phyloP scores from a whole-genome alignment of 2,797 vertebrate species.

The Sebastes vulpes region DNA sequence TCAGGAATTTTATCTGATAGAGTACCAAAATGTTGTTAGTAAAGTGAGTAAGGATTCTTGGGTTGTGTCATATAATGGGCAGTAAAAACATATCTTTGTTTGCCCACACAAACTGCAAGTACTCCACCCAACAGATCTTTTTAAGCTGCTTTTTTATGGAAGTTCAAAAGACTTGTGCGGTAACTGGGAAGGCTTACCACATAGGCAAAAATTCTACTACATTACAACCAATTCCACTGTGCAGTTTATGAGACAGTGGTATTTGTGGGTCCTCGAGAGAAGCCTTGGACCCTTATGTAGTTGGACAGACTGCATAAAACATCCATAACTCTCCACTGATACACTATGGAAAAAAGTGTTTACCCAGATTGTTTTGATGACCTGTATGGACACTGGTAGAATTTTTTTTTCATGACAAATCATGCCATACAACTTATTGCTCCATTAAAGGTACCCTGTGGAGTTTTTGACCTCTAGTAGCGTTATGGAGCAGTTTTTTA shows the following conservation, averaged over 20 bases:
- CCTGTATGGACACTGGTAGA: not conserved
- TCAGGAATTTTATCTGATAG: not conserved
- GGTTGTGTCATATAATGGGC: not conserved
- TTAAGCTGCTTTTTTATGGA: not conserved
- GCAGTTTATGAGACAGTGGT: not conserved
- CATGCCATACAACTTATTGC: not conserved
- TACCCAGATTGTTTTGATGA: not conserved
- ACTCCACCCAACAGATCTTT: not conserved
- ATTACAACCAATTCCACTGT: not conserved
- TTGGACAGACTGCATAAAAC: not conserved
- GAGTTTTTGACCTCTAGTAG: not conserved
- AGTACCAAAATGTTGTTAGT: not conserved
- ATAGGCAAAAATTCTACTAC: not conserved
- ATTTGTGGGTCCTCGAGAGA: not conserved
- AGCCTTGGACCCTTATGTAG: not conserved
- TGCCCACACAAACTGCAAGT: not conserved
- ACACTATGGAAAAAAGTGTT: not conserved
- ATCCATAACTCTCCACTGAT: not conserved
- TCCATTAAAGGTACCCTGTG: not conserved
- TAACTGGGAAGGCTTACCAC: not conserved
- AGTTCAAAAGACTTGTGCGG: not conserved
- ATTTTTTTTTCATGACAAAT: not conserved
- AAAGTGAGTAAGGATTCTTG: not conserved
- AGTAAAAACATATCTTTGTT: not conserved
- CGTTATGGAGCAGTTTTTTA: too few species aligned